Base-by-base conservation (phyloP, 1,140 invertebrate genomes). In the Elymnias hypermnestra region DNA sequence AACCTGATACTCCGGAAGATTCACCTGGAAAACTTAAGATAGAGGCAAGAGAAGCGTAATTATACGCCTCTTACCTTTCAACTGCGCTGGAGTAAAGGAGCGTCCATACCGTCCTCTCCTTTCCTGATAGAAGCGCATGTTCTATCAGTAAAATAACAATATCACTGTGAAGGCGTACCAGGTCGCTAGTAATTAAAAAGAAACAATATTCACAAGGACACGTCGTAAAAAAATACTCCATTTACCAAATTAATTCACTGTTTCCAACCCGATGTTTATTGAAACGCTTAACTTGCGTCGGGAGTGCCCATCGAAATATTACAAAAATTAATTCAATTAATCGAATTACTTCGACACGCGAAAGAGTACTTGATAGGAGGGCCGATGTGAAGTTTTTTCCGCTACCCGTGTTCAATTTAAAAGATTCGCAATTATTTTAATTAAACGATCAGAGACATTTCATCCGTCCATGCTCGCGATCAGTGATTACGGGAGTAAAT, bases 271-370 rank as follows among this genome's bases (percentile, higher is more conserved):
- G 10, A 28, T 12, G 25, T 28, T 28, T 28, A 28, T 28, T 28
- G 13, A n/a, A 31, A 31, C 8, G 13, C 12, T 31, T 31, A 12
- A 5, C 28, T 26, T 8, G 8, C 28, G 5, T 14, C 28, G 28
- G 37, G 15, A 31, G 28, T 26, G 35, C 36, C 25, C 50, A 26
- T 18, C 51, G 51, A 33, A 33, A 18, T 53, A 46, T 52, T 36
- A 44, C 43, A 57, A 51, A 57, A 57, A 57, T 57, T 53, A 57
- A 61, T 53, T 57, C 42, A 53, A 53, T 63, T 60, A 53, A 63
- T 63, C 54, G 41, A 59, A 54, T 59, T 50, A 49, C 50, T 53
- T 43, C 36, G 22, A 28, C 39, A 41, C 12, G 22, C 19, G 35
- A n/a, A 38, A 39, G 40, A 40, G 49, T 38, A 36, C 49, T 45